Base-by-base conservation (phyloP, 1,140 invertebrate species). In the Augochlora pura region DNA sequence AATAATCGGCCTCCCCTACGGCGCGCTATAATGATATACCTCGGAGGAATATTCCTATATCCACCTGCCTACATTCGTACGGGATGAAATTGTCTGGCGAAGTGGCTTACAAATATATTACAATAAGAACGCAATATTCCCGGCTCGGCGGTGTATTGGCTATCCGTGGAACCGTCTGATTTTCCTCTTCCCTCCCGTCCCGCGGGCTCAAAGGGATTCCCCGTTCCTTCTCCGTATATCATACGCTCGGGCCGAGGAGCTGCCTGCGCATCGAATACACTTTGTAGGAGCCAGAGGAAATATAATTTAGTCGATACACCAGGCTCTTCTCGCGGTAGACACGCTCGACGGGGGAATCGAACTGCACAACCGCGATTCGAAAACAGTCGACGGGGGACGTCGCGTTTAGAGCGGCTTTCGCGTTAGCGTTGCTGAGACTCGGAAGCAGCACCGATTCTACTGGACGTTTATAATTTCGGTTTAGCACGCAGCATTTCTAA, bases 101-200 rank as follows among this genome's bases (percentile, higher is more conserved):
- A 87, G 86, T 87, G 80, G 86, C 83, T 87, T 85, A 87, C 86
- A 87, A 87, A 87, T 85, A 87, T 87, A 86, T 86, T 85, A 85
- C 84, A 85, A 86, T 86, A 85, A 85, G 77, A 70, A 80, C 75
- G 83, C 81, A 85, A 86, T 86, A 86, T 86, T 86, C 80, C 57
- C 21, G 38, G 73, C 32, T 67, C 64, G 32, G 16, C 12, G 52
- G 23, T 54, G 74, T 80, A 86, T 86, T 80, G 84, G 84, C 72
- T 80, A 71, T 82, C 73, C 68, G 27, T 60, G 42, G 83, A 80
- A 80, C 71, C 75, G 71, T 73, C 80, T 77, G 83, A 75, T 80
- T 86, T 76, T 65, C 49, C 60, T 72, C 57, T 42, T 32, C 32
- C 4, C 32, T 32, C 32, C 32, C 32, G 32, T 1, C 60, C 38